Percentiles rank a stretch among this genome's conserved stretches.
These are phyloP conservation scores for Drosophila infuscata DNA, from an alignment of 2,888 invertebrate species.

Conservation along the genomic window DNA sequence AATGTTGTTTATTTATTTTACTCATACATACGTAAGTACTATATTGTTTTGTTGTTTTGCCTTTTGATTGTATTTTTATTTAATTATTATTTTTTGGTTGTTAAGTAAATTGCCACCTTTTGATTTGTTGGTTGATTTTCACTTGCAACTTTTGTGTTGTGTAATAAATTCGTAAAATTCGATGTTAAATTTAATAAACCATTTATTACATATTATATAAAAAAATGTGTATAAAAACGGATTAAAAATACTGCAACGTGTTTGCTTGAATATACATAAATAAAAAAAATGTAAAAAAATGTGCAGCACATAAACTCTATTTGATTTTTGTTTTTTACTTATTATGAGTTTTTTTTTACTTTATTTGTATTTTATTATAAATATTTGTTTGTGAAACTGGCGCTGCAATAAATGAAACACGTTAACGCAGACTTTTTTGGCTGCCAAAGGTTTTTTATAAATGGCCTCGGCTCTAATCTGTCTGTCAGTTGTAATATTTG, in stretches of 20 bases:
- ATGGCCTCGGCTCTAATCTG: constrained; percentile 33
- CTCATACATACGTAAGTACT: constrained; percentile 54
- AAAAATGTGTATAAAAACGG: constrained; percentile 72
- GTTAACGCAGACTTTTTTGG: constrained; percentile 45
- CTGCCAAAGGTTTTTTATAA: constrained; percentile 29
- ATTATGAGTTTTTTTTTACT: background rate
- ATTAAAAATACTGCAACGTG: constrained; percentile 52
- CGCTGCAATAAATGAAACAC: constrained; percentile 63
- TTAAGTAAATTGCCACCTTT: constrained; percentile 66
- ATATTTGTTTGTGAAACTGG: constrained; percentile 17
- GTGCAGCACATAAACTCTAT: constrained; percentile 48
- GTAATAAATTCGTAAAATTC: constrained; percentile 83
- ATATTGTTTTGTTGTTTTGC: constrained; percentile 62
- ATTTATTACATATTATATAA: constrained; percentile 66
- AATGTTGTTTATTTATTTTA: constrained; percentile 61
- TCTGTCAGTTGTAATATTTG: constrained; percentile 38
- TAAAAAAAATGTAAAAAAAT: constrained; percentile 26
- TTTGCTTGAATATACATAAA: constrained; percentile 15
- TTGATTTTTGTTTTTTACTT: constrained; percentile 11
- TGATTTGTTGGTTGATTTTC: constrained; percentile 57
- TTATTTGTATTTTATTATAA: background rate
- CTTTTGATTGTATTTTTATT: constrained; percentile 63
- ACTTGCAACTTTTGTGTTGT: constrained; percentile 41
- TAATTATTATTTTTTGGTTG: constrained; percentile 49
- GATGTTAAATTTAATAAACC: constrained; percentile 82